Base-by-base conservation (phyloP, 2,888 invertebrate genomes). In the Gandaritis pyraliata region DNA sequence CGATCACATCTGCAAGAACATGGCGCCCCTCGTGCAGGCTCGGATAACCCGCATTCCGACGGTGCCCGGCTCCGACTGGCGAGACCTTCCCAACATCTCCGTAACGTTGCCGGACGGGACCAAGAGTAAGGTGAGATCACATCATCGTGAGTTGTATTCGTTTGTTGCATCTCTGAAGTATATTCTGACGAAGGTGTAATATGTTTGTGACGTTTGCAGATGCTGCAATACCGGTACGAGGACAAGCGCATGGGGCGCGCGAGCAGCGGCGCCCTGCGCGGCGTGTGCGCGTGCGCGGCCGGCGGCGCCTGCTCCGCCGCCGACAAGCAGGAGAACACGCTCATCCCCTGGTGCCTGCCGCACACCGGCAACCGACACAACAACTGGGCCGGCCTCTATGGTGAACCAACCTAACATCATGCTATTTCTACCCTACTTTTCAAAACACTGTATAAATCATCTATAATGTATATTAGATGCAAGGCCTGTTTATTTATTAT, bases 321-420 rank as follows among this genome's bases (percentile, higher is more conserved):
- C 66, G 96, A 96, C 85, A 93, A 95, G 62, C 97, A 97, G 89
- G 95, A 95, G 82, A 95, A 96, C 85, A 97, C 97, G 4, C 88
- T 97, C 65, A 96, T 97, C 56, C 97, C 97, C 0, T 97, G 97
- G 97, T 97, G 97, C 78, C 90, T 97, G 70, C 97, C 97, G 10
- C 97, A 97, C 83, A 97, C 97, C 1, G 96, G 94, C 51, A 96
- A 97, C 87, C 85, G 97, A 15, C 96, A 97, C 85, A 96, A 96
- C 86, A 93, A 97, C 87, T 97, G 97, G 97, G 94, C 96, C 0
- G 97, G 97, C 0, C 93, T 97, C 38, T 97, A 97, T 77, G 97
- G 93, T 92, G 41, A 46, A 33, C 33, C 8, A 8, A 10, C 2
- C 33, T 10, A 8, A 11, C 33, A 33, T 11, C 33, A 33, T 23